Evolutionary conservation across 2,113 vertebrate genomes (phyloP), one percentile per base, ranked within the genome.

Genomic region (Seriola aureovittata): DNA sequence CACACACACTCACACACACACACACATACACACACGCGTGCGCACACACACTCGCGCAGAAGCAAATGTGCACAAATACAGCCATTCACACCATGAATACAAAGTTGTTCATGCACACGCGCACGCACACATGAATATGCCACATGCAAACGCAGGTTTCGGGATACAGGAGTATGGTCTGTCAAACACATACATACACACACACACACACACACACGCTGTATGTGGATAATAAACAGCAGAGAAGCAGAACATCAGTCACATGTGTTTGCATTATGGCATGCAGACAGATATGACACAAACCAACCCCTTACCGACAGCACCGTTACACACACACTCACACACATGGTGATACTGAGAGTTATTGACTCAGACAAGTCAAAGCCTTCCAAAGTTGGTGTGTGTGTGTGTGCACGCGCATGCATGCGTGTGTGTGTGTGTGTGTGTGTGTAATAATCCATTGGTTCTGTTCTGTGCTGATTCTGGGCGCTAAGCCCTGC

Each of bases 391-490:
- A 96, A 96, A 97, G 96, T 97, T 97, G 95, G 58, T 72, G 59
- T 85, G 87, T 78, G 68, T 78, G 68, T 67, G 70, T 50, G 52
- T 16, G 38, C 52, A 36, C 9, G 64, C 66, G 38, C 52, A 42
- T 17, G 64, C 66, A 38, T 81, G 86, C 70, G 55, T 23, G 71
- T 44, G 36, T 75, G 74, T 58, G 25, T 60, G 67, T 13, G 79
- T 66, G 75, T 65, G 82, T 79, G 80, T 90, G 75, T 96, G 95
- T 96, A 97, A 97, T 98, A 99, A 99, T 98, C 97, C 97, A 97
- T 97, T 97, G 96, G 97, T 98, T 98, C 97, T 97, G 97, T 99
- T 98, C 97, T 97, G 84, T 95, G 96, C 96, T 97, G 97, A 97
- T 97, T 98, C 96, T 95, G 94, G 95, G 96, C 90, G 93, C 96